A percentile compares a stretch with the other conserved stretches of the same genome.
Evolutionary conservation across 2,113 vertebrate genomes (phyloP).

Genomic region (Ictidomys tridecemlineatus): DNA sequence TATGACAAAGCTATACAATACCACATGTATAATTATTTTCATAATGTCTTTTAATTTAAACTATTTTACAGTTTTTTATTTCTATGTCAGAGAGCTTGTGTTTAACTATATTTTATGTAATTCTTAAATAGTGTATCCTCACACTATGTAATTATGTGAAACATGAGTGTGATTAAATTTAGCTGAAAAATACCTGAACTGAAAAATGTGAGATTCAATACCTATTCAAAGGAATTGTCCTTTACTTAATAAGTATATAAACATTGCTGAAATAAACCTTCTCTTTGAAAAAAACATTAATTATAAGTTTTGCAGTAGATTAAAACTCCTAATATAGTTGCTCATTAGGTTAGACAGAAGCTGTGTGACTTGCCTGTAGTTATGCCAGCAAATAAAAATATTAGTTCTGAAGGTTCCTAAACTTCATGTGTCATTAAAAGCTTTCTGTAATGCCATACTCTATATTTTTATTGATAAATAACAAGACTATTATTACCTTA

Average conservation of each 20-base stretch:
- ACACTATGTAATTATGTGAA: background rate
- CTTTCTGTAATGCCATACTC: background rate
- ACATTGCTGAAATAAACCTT: background rate
- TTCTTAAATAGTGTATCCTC: background rate
- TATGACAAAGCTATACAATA: background rate
- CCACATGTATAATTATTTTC: background rate
- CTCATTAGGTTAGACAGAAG: slow-evolving; percentile 56
- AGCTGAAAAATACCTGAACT: background rate
- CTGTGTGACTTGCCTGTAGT: background rate
- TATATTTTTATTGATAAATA: background rate
- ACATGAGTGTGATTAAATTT: background rate
- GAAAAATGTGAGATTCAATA: background rate
- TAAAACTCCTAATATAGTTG: background rate
- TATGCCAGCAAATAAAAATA: background rate
- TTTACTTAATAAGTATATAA: background rate
- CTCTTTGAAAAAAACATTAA: background rate
- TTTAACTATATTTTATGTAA: background rate
- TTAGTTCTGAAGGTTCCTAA: background rate
- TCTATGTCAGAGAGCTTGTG: background rate
- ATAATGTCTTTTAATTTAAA: background rate
- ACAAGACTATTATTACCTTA: background rate
- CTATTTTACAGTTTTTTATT: background rate
- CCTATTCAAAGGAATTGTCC: background rate
- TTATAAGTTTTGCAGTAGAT: background rate
- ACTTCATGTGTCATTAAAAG: background rate